Evolutionary conservation across 2,113 vertebrate species (phyloP), one percentile per base, ranked within the genome.

Genomic region (Macaca nemestrina): DNA sequence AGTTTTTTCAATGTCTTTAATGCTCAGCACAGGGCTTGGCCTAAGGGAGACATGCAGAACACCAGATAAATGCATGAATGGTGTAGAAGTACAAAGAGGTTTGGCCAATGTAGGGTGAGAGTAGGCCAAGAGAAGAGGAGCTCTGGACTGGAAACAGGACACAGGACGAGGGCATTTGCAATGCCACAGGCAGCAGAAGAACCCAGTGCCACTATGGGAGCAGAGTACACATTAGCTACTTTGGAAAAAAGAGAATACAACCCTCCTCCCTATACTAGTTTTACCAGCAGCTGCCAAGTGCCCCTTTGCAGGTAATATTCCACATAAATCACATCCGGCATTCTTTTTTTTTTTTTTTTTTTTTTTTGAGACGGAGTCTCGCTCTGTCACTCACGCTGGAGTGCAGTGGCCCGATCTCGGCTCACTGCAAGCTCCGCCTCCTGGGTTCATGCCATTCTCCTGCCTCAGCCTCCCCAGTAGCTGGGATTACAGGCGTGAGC

Each of bases 1-100:
- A 59, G 43, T 59, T 95, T 61, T 84, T 12, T 52, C 48, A 84
- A 32, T 92, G 72, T 94, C 61, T 91, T 92, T 90, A 72, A 87
- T 73, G 73, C 57, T 55, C 13, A 23, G 45, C 52, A 82, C 7
- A 78, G 84, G 57, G 80, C 8, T 72, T 67, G 43, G 50, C 72
- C 61, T 81, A 57, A 20, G 45, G 79, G 38, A 92, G 72, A 78
- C 73, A 89, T 13, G n/a, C 16, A 81, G 75, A 88, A 82, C 32
- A 59, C 25, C 13, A 85, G 50, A 85, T 35, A 79, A 82, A 82
- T 32, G 35, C 50, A 86, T 22, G 80, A 83, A 68, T n/a, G 38
- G 61, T 57, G 30, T 8, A 35, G 25, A 89, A 85, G 82, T 78
- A 61, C 22, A 30, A 86, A 12, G 73, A 32, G n/a, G 52, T 59